Conservation (phyloP, 1,140 invertebrate genomes). For the Parasteatoda tepidariorum region DNA sequence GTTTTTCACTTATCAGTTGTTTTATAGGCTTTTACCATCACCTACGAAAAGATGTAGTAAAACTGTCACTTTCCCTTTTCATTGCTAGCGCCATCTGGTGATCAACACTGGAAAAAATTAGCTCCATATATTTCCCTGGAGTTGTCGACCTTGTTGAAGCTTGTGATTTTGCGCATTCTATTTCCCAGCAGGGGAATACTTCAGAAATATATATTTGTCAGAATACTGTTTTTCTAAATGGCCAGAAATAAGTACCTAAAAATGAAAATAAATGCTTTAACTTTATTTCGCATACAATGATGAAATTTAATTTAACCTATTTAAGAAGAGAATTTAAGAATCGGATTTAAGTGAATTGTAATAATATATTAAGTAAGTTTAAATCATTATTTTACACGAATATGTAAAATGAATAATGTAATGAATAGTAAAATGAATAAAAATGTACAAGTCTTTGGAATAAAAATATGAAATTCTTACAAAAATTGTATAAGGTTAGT, state of each 20-base stretch:
- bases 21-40: constrained; percentile 27
- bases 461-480: too few species aligned
- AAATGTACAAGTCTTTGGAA: too few species aligned
- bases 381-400: too few species aligned
- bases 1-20: constrained; percentile 11
- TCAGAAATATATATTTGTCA: constrained; percentile 8
- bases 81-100: constrained; percentile 27
- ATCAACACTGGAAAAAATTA: constrained; percentile 14
- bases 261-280: too few species aligned
- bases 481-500: too few species aligned
- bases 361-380: too few species aligned
- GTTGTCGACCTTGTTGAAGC: constrained; percentile 15
- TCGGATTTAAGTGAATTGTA: too few species aligned
- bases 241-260: constrained; percentile 21
- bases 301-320: too few species aligned
- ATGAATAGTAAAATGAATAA: too few species aligned
- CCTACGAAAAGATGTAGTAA: neutral
- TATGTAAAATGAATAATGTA: too few species aligned
- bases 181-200: constrained; percentile 32
- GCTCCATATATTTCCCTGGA: constrained; percentile 43
- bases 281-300: too few species aligned
- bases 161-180: constrained; percentile 27
- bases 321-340: too few species aligned
- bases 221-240: constrained; percentile 1
- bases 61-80: neutral